A percentile compares a stretch with the other conserved stretches of the same genome.
Evolutionary conservation across 2,797 vertebrate genomes (phyloP).

Genomic region (Gorsachius magnificus): DNA sequence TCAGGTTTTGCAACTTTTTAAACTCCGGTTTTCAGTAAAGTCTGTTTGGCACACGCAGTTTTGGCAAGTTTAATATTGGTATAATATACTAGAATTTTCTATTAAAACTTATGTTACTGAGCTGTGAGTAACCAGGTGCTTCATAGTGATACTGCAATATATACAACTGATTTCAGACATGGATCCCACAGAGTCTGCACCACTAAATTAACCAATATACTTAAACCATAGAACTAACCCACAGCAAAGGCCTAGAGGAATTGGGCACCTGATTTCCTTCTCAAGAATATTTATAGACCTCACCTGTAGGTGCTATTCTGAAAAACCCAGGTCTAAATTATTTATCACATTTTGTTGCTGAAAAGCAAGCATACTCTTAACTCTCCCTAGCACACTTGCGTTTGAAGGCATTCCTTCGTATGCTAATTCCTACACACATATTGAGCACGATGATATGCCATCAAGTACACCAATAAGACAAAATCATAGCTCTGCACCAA

Average conservation of each 20-base stretch:
- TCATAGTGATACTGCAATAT: fast-evolving
- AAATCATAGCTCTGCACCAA: not conserved
- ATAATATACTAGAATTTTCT: not conserved
- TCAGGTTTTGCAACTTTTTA: not conserved
- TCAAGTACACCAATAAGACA: not conserved
- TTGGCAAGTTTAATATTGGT: not conserved
- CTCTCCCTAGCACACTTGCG: not conserved
- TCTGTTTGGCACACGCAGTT: not conserved
- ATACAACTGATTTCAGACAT: not conserved
- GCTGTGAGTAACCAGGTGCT: not conserved
- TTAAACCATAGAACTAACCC: not conserved
- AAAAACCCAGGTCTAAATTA: not conserved
- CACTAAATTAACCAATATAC: not conserved
- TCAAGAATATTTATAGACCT: not conserved
- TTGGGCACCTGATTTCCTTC: not conserved
- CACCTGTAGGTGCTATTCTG: not conserved
- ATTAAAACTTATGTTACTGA: not conserved
- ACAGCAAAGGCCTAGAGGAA: not conserved
- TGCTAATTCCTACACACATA: not conserved
- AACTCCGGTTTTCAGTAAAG: not conserved
- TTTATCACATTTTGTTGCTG: not conserved
- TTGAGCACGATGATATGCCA: fast-evolving
- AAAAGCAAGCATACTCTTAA: not conserved
- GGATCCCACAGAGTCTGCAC: not conserved
- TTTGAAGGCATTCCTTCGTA: not conserved